Conservation (phyloP, 2,113 vertebrate species). For the Vicugna pacos region DNA sequence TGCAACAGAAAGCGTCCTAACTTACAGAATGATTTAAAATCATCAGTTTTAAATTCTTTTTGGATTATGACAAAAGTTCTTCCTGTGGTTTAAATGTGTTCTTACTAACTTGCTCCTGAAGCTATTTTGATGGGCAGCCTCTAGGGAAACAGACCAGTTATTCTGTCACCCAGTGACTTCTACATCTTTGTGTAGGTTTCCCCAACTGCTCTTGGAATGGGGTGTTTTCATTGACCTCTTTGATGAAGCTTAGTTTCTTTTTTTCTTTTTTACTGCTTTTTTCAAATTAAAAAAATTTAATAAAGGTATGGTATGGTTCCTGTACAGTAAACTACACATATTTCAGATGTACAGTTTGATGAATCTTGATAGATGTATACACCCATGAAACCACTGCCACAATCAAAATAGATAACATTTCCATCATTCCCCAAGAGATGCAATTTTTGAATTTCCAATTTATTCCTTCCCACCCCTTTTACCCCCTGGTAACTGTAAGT, state of each 20-base stretch:
- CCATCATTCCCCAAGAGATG: too few relatives aligned
- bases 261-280: too few relatives aligned
- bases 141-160: neutral
- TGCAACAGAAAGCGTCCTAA: neutral
- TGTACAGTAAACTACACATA: too few relatives aligned
- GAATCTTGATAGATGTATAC: too few relatives aligned
- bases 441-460: too few relatives aligned
- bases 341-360: too few relatives aligned
- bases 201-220: neutral
- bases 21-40: neutral
- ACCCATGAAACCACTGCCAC: too few relatives aligned
- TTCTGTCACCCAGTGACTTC: neutral
- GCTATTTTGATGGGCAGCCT: neutral
- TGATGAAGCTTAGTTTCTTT: neutral
- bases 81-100: neutral
- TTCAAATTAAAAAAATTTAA: too few relatives aligned
- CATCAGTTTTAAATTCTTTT: neutral
- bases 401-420: too few relatives aligned
- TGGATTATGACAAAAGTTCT: neutral
- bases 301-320: too few relatives aligned
- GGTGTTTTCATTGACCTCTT: neutral
- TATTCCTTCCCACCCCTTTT: too few relatives aligned
- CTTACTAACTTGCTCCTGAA: neutral
- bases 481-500: too few relatives aligned
- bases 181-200: neutral